These are phyloP conservation scores for Epinotia bilunana DNA, from an alignment of 2,888 invertebrate species.

Conservation along the genomic window DNA sequence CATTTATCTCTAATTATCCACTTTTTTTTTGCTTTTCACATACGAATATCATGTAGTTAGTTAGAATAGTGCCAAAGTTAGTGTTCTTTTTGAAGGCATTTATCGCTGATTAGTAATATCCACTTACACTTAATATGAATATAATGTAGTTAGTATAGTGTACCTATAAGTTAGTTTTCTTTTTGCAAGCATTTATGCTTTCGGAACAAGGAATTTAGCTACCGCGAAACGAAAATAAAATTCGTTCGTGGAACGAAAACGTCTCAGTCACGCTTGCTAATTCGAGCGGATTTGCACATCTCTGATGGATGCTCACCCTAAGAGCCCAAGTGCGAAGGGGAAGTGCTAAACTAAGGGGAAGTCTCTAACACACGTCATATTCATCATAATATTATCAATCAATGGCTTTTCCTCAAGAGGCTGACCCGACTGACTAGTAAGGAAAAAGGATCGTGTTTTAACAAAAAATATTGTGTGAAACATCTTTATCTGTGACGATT, in stretches of 20 bases:
- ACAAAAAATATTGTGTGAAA: too few species aligned
- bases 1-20: background rate
- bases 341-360: background rate
- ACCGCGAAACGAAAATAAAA: too few species aligned
- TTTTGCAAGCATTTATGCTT: background rate
- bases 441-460: too few species aligned
- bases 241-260: too few species aligned
- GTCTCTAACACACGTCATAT: too few species aligned
- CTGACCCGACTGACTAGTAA: too few species aligned
- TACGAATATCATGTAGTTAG: too few species aligned
- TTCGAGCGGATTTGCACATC: too few species aligned
- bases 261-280: too few species aligned
- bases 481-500: too few species aligned
- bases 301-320: background rate
- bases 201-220: too few species aligned
- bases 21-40: too few species aligned
- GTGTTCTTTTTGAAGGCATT: background rate
- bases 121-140: background rate
- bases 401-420: background rate
- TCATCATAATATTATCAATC: conserved; percentile 12
- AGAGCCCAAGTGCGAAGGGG: background rate
- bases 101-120: background rate
- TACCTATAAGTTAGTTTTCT: background rate
- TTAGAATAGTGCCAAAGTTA: background rate
- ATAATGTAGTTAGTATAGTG: background rate